Evolutionary conservation across 2,113 vertebrate species (phyloP).

Genomic region (Cinclus mexicanus): DNA sequence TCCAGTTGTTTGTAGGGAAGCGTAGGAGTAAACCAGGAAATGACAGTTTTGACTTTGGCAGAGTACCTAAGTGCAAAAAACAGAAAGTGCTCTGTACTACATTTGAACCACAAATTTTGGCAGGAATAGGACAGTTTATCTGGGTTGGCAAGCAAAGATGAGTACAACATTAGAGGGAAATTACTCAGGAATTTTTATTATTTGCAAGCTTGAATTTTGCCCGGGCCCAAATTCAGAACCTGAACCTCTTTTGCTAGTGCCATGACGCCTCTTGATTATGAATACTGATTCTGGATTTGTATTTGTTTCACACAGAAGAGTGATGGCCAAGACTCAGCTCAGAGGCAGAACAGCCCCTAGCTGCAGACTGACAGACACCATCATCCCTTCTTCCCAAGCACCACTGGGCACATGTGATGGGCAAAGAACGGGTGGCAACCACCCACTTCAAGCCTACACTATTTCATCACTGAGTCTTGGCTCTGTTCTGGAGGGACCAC

Average conservation of each 20-base stretch:
- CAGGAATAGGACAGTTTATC: background rate
- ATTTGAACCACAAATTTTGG: background rate
- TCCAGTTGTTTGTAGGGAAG: background rate
- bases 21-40: background rate
- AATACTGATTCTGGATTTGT: background rate
- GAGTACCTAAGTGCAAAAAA: background rate
- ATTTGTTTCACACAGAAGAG: background rate
- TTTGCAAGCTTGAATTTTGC: background rate
- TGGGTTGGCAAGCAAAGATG: background rate
- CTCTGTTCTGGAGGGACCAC: background rate
- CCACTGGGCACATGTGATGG: background rate
- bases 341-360: background rate
- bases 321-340: background rate
- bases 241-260: background rate
- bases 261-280: background rate
- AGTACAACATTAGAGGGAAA: background rate
- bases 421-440: background rate
- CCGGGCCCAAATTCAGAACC: background rate
- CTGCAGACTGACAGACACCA: background rate
- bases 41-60: background rate
- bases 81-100: background rate
- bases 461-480: background rate
- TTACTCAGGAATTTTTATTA: background rate
- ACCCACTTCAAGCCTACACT: background rate
- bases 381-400: background rate